These are phyloP conservation scores for Chaitophorus viminalis DNA, from an alignment of 2,888 invertebrate genomes.

Conservation along the genomic window DNA sequence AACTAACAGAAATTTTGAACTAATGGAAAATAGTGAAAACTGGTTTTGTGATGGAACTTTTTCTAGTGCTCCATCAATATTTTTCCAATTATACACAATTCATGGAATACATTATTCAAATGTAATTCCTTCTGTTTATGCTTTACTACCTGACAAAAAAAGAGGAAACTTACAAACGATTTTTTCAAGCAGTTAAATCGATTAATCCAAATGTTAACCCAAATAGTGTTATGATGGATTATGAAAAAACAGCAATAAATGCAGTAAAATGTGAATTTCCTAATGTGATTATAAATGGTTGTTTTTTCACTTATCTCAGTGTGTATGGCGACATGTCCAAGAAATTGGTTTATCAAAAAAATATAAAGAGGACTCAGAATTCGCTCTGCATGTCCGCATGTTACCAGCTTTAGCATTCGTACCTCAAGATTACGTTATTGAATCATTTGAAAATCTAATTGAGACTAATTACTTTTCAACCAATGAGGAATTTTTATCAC, in stretches of 20 bases:
- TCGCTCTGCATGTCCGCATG: background rate
- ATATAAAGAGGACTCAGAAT: background rate
- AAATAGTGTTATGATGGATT: background rate
- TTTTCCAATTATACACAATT: background rate
- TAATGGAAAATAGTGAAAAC: slow-evolving; percentile 15
- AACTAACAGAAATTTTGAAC: background rate
- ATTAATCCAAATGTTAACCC: background rate
- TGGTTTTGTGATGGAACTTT: slow-evolving; percentile 27
- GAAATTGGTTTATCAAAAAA: background rate
- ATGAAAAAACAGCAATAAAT: slow-evolving; percentile 24
- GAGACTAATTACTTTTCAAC: background rate
- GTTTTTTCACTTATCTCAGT: slow-evolving; percentile 15
- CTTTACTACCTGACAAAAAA: slow-evolving; percentile 13
- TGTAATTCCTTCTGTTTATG: slow-evolving; percentile 8
- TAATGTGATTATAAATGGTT: background rate
- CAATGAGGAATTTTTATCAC: background rate
- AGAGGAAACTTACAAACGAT: background rate
- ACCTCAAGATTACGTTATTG: background rate
- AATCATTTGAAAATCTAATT: background rate
- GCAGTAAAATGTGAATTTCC: slow-evolving; percentile 6
- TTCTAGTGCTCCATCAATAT: slow-evolving; percentile 1
- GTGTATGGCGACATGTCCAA: background rate
- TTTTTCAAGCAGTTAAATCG: background rate
- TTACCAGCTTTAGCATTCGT: background rate
- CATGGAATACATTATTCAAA: slow-evolving; percentile 24